Conservation (phyloP, 2,888 invertebrate species). For the Hirtodrosophila alboralis region DNA sequence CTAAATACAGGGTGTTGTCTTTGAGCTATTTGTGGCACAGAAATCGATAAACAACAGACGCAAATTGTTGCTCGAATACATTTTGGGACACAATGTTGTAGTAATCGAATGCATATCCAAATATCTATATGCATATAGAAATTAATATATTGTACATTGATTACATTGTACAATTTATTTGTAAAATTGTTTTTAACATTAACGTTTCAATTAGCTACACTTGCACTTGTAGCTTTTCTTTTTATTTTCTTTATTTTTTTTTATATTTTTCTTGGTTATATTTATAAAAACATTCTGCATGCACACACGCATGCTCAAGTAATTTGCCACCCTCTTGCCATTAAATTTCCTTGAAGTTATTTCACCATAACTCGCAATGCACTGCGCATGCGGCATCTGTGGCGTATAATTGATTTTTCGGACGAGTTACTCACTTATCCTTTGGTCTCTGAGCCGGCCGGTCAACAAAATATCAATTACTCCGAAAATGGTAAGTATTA, state of each 20-base stretch:
- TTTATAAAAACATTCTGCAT: conserved; percentile 23
- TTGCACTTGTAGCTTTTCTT: conserved; percentile 7
- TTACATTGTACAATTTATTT: background rate
- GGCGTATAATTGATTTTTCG: conserved; percentile 77
- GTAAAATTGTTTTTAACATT: background rate
- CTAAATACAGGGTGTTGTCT: conserved; percentile 60
- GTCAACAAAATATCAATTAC: background rate
- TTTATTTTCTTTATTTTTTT: background rate
- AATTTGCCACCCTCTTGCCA: conserved; percentile 37
- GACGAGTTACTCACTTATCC: conserved; percentile 8
- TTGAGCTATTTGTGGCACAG: conserved; percentile 24
- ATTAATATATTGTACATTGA: background rate
- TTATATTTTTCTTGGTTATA: conserved; percentile 15
- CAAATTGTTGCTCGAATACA: conserved; percentile 50
- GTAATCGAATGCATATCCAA: conserved; percentile 38
- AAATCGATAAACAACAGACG: conserved; percentile 69
- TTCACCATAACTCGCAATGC: conserved; percentile 37
- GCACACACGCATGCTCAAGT: conserved; percentile 29
- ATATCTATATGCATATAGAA: background rate
- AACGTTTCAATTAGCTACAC: background rate
- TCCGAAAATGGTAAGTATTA: background rate
- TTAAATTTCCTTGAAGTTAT: conserved; percentile 24
- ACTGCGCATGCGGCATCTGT: conserved; percentile 80
- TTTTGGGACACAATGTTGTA: background rate
- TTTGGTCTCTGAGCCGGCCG: conserved; percentile 1